Evolutionary conservation across 2,113 vertebrate genomes (phyloP).

Genomic region (Bostrychus sinensis): DNA sequence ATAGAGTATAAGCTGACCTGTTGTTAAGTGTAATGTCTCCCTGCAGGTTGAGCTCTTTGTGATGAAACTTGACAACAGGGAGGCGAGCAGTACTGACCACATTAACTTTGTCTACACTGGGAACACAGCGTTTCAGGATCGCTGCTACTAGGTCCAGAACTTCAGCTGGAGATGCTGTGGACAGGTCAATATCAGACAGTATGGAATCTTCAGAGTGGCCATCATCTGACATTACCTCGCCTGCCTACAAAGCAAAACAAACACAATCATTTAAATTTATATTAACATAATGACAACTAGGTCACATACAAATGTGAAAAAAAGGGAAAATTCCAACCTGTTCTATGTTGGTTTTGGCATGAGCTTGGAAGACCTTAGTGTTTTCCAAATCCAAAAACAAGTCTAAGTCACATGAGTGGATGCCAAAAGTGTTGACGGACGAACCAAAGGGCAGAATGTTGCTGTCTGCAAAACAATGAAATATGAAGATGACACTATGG

Average conservation of each 20-base stretch:
- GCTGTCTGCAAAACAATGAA: conserved; percentile 77
- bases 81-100: conserved; percentile 84
- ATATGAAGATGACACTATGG: too few relatives aligned
- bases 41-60: conserved; percentile 86
- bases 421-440: conserved; percentile 87
- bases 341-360: conserved; percentile 45
- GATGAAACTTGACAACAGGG: conserved; percentile 90
- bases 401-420: conserved; percentile 90
- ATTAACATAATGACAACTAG: too few relatives aligned
- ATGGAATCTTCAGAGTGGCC: conserved; percentile 82
- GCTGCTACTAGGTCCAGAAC: conserved; percentile 85
- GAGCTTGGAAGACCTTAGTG: conserved; percentile 83
- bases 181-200: conserved; percentile 82
- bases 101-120: conserved; percentile 87
- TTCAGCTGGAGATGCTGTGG: conserved; percentile 72
- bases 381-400: conserved; percentile 89
- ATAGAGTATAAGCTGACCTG: conserved; percentile 69
- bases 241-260: conserved; percentile 44
- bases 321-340: conserved; percentile 58
- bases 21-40: conserved; percentile 91
- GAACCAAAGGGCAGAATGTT: conserved; percentile 88
- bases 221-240: conserved; percentile 73
- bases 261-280: neutral
- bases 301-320: neutral
- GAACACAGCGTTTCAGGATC: conserved; percentile 88